phyloP scores from a whole-genome alignment of 2,888 invertebrate genomes.

The Scaptomyza flava region DNA sequence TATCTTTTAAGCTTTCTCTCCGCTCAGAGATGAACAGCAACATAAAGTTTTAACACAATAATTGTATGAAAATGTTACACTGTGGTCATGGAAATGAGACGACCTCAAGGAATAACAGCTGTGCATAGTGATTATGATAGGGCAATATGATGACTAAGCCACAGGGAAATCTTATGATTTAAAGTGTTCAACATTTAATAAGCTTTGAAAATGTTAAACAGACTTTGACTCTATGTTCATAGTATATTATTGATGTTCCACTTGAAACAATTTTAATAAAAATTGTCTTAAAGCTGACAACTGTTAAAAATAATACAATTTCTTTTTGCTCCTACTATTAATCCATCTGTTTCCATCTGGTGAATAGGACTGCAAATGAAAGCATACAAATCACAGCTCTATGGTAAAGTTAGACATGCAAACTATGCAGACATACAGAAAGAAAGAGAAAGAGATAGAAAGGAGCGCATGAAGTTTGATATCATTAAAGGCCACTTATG shows the following conservation, averaged over 20 bases:
- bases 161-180: neutral
- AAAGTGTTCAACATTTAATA: constrained; percentile 1
- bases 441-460: constrained; percentile 10
- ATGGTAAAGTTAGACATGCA: constrained; percentile 66
- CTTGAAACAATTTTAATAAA: constrained; percentile 14
- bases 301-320: constrained; percentile 9
- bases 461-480: constrained; percentile 63
- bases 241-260: too few species aligned
- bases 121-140: constrained; percentile 25
- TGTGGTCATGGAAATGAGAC: constrained; percentile 19
- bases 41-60: constrained; percentile 53
- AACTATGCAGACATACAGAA: constrained; percentile 23
- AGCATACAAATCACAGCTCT: constrained; percentile 56
- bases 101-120: constrained; percentile 37
- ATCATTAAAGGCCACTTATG: constrained; percentile 75
- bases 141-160: constrained; percentile 20
- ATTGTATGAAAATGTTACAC: constrained; percentile 42
- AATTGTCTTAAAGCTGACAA: neutral
- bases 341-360: constrained; percentile 30
- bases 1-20: neutral
- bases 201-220: neutral
- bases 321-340: constrained; percentile 5
- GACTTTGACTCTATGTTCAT: neutral
- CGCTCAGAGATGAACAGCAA: neutral
- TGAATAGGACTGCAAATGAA: constrained; percentile 54